Evolutionary conservation across 2,888 invertebrate genomes (phyloP), one percentile per base, ranked within the genome.

Genomic region (Stramonita haemastoma): DNA sequence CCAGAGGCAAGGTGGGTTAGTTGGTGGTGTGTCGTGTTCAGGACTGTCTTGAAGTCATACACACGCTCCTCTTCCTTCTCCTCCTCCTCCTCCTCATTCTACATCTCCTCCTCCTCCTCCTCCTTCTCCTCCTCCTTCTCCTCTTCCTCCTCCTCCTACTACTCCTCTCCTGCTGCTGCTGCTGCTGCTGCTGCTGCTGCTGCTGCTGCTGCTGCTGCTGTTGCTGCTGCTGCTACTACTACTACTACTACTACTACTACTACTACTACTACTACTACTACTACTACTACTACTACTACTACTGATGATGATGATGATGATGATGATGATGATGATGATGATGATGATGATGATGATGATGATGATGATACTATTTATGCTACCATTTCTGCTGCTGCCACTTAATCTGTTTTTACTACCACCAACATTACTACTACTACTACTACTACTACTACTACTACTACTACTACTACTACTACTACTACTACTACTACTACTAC

Each of bases 391-490:
- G 8, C 46, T 46, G 46, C 46, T 46, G 46, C 46, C 8, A 8
- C 46, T 46, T n/a, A n/a, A n/a, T 5, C 46, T 46, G 46, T 8
- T 46, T 5, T 8, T 46, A 46, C 46, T 46, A 46, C 46, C 8
- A 46, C 46, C 8, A 46, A 2, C 8, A 46, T 8, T 46, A 46
- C 46, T 46, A 46, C 46, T 46, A 46, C 46, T 46, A 46, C 46
- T 46, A 46, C 8, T 46, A 46, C 46, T 86, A 86, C 86, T 86
- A 60, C 86, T 57, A 86, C 86, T 86, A 86, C 86, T 86, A 86
- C 86, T 86, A 86, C 86, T 86, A 86, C 86, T 86, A 57, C 86
- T 86, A 86, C 60, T 86, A 86, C 86, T 86, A 86, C 86, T 60
- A 57, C 86, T 86, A 57, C 86, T 86, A 86, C 86, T 86, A 86